Evolutionary conservation across 2,888 invertebrate genomes (phyloP).

Genomic region (Neocrepidodera transversa): DNA sequence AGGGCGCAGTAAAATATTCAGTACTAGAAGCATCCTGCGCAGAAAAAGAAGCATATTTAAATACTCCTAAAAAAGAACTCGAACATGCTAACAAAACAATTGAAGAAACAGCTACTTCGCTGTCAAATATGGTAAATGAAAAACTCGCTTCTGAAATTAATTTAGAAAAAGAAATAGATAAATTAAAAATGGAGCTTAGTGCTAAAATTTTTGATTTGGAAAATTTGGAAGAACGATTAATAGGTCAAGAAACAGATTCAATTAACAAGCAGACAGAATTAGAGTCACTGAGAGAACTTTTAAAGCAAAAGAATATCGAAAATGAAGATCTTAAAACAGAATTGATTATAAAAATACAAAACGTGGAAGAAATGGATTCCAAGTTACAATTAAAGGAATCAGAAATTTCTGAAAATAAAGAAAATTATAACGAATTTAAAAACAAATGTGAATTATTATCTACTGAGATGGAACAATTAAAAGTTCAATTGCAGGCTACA

Average conservation of each 20-base stretch:
- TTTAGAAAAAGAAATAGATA: constrained; percentile 51
- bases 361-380: constrained; percentile 55
- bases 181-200: constrained; percentile 60
- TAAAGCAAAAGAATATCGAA: constrained; percentile 52
- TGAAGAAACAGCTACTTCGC: constrained; percentile 44
- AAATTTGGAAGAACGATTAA: constrained; percentile 60
- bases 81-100: constrained; percentile 50
- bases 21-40: constrained; percentile 33
- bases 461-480: constrained; percentile 44
- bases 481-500: constrained; percentile 41
- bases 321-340: constrained; percentile 48
- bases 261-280: constrained; percentile 53
- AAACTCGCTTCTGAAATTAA: constrained; percentile 47
- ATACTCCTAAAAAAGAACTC: constrained; percentile 48
- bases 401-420: constrained; percentile 61
- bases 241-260: constrained; percentile 34
- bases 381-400: constrained; percentile 50
- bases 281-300: constrained; percentile 50
- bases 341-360: neutral
- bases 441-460: constrained; percentile 43
- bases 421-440: constrained; percentile 41
- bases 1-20: constrained; percentile 33
- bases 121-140: constrained; percentile 44
- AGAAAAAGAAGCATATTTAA: constrained; percentile 33
- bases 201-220: constrained; percentile 64